phyloP scores from a whole-genome alignment of 2,888 invertebrate species.

The Allacma fusca region DNA sequence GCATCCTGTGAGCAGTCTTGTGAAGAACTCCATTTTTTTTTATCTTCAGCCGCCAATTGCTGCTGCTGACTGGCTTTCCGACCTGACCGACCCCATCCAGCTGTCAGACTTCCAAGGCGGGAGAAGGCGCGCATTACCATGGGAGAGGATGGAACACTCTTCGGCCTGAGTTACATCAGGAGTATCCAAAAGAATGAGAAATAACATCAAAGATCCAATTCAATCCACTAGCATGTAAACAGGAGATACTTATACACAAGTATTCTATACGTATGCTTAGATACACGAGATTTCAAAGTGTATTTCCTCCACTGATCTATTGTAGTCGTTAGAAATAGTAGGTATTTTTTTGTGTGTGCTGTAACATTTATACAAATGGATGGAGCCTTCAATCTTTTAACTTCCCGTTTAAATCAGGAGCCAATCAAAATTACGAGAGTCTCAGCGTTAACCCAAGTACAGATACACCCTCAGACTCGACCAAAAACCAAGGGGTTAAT shows the following conservation, averaged over 20 bases:
- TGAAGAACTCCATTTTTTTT: slow-evolving; percentile 82
- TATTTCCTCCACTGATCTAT: too few relatives aligned
- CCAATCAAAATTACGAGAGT: too few relatives aligned
- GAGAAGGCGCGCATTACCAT: slow-evolving; percentile 93
- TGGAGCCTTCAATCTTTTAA: too few relatives aligned
- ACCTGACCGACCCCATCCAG: slow-evolving; percentile 86
- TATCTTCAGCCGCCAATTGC: slow-evolving; percentile 82
- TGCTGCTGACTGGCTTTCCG: slow-evolving; percentile 65
- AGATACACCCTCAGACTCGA: too few relatives aligned
- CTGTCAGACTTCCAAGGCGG: slow-evolving; percentile 86
- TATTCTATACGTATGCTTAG: neutral
- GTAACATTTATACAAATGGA: too few relatives aligned
- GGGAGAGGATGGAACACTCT: slow-evolving; percentile 91
- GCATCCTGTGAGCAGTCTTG: slow-evolving; percentile 79
- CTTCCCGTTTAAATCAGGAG: too few relatives aligned
- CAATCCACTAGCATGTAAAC: too few relatives aligned
- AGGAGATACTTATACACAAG: neutral
- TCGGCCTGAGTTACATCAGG: slow-evolving; percentile 74
- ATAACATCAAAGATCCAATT: neutral
- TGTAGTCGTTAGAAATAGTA: too few relatives aligned
- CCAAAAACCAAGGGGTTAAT: too few relatives aligned
- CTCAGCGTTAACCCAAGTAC: too few relatives aligned
- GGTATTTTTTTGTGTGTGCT: too few relatives aligned
- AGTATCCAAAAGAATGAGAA: neutral
- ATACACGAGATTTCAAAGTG: too few relatives aligned